Base-by-base conservation (phyloP, 2,113 vertebrate species). In the Silurus meridionalis region DNA sequence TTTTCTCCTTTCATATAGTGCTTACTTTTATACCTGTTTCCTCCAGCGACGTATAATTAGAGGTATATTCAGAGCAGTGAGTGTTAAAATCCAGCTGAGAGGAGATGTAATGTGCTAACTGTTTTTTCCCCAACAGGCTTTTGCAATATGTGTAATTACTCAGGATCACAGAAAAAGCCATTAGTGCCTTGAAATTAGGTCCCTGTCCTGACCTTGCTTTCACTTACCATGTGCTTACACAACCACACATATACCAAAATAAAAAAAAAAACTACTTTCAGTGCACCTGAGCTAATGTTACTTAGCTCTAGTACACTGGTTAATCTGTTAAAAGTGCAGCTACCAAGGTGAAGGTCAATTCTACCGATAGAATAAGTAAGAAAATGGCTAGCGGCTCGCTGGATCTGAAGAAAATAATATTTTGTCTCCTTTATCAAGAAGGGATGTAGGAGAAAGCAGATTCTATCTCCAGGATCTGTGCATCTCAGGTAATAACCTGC, bases 71-170 rank as follows among this genome's bases (percentile, higher is more conserved):
- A 23, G 21, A 52, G 37, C n/a, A 1, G 58, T 50, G 61, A 53
- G 55, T 37, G 66, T 64, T 82, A 63, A 85, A 82, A 72, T 58
- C 64, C 17, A 37, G 71, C 79, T 78, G 28, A 83, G 83, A 79
- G 78, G 57, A 57, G 85, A 63, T 60, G 79, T 87, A 87, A 85
- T 83, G 80, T 57, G 79, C 67, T 82, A 72, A 55, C 71, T 55
- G 74, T 5, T 78, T 14, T n/a, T 28, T 85, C 64, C 79, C 57
- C 50, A 21, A 63, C 55, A 14, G 11, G 14, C 28, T 66, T 69
- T 74, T 67, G 83, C 83, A 89, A 82, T 87, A 82, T 84, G 64
- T 3, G 64, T 85, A 87, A 89, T 87, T 79, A 85, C 80, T 46
- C 69, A 82, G 71, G 67, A 86, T 71, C 85, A 87, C 63, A 77